These are phyloP conservation scores for Chalcosyrphus nemorum DNA, from an alignment of 2,888 invertebrate species.

Conservation along the genomic window DNA sequence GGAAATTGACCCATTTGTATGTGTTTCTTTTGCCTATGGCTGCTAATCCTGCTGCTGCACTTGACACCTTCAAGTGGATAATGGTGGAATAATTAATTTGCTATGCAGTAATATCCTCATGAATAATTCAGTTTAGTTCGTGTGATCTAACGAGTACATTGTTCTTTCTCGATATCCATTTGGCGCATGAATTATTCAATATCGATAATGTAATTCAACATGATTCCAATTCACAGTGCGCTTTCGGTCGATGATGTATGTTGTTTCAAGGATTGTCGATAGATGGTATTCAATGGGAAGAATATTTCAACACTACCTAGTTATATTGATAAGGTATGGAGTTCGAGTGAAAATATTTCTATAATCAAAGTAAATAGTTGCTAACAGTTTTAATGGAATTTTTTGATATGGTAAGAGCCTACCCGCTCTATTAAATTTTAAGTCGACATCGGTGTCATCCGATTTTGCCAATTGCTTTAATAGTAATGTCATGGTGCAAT, in stretches of 20 bases:
- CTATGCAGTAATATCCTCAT: constrained; percentile 65
- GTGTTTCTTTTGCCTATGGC: neutral
- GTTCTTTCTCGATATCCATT: constrained; percentile 67
- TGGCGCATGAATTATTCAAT: constrained; percentile 66
- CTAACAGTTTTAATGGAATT: no score
- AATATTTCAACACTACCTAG: neutral
- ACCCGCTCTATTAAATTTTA: no score
- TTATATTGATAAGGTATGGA: neutral
- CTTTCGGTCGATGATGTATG: neutral
- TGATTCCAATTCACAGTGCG: constrained; percentile 32
- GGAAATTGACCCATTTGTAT: constrained; percentile 17
- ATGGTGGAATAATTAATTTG: constrained; percentile 67
- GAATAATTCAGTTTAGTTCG: constrained; percentile 61
- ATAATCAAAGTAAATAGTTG: neutral
- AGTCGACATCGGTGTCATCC: no score
- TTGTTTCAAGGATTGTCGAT: neutral
- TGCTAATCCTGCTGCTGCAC: no score
- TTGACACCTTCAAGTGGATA: constrained; percentile 68
- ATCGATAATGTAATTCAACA: constrained; percentile 61
- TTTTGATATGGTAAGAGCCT: no score
- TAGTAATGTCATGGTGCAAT: no score
- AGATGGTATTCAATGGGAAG: neutral
- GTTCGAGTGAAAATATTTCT: neutral
- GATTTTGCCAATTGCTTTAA: no score
- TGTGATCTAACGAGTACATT: constrained; percentile 62